Conservation (phyloP, 2,888 invertebrate species). For the Oxycera nigricornis region DNA sequence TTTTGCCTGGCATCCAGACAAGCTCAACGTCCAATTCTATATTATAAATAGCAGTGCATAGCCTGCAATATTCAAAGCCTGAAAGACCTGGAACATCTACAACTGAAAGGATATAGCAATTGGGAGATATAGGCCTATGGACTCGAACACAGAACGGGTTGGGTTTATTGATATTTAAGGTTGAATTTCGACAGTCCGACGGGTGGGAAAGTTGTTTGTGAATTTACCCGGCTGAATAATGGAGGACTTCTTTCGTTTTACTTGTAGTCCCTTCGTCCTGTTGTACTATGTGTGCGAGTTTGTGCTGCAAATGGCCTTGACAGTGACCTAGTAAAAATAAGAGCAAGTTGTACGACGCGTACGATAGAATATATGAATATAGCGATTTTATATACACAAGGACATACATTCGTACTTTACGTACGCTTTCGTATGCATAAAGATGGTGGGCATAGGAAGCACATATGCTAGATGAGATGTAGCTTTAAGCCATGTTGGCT, state of each 20-base stretch:
- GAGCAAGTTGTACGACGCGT: slow-evolving; percentile 15
- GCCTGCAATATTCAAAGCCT: background rate
- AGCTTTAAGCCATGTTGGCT: background rate
- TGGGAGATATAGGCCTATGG: background rate
- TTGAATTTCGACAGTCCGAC: background rate
- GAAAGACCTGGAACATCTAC: background rate
- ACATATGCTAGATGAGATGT: background rate
- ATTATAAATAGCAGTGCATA: background rate
- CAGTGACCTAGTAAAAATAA: slow-evolving; percentile 52
- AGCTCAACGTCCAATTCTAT: background rate
- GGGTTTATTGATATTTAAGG: background rate
- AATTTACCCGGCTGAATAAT: slow-evolving; percentile 16
- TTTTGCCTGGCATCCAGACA: background rate
- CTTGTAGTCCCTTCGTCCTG: background rate
- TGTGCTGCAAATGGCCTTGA: slow-evolving; percentile 52
- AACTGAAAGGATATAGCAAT: background rate
- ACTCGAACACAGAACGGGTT: background rate
- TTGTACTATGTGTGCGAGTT: background rate
- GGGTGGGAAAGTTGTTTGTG: slow-evolving; percentile 9
- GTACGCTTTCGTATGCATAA: background rate
- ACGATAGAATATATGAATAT: slow-evolving; percentile 27
- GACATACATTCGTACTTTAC: background rate
- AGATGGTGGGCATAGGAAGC: background rate
- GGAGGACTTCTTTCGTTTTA: slow-evolving; percentile 16
- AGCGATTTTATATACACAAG: background rate